Evolutionary conservation across 2,797 vertebrate genomes (phyloP).

Genomic region (Halcyon leucocephala): DNA sequence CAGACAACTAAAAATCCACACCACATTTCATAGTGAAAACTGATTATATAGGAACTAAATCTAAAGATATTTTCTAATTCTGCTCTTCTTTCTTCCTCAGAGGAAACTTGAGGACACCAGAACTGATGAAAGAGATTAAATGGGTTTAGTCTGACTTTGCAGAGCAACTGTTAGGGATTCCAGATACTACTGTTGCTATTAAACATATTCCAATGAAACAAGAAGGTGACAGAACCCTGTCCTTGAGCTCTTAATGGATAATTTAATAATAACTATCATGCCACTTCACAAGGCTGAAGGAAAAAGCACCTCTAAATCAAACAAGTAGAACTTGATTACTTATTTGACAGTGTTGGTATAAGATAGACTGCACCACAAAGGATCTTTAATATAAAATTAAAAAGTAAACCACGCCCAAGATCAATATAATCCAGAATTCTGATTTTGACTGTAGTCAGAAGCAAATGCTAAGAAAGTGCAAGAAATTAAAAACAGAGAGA

Average conservation of each 20-base stretch:
- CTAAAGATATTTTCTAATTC: background rate
- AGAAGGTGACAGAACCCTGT: constrained; percentile 17
- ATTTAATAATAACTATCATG: constrained; percentile 39
- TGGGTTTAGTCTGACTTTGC: constrained; percentile 31
- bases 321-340: background rate
- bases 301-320: constrained; percentile 19
- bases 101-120: background rate
- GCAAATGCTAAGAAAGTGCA: background rate
- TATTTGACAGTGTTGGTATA: background rate
- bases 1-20: background rate
- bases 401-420: background rate
- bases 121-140: constrained; percentile 54
- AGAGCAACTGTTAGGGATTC: constrained; percentile 41
- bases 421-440: background rate
- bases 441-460: background rate
- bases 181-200: constrained; percentile 23
- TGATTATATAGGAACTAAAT: background rate
- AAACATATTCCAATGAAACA: constrained; percentile 21
- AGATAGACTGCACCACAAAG: background rate
- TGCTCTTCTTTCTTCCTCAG: background rate
- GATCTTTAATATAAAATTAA: background rate
- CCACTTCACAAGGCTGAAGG: background rate
- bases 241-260: constrained; percentile 41
- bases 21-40: background rate
- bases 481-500: background rate